Percentiles rank a stretch among this genome's conserved stretches.
Conservation (phyloP, 1,140 invertebrate species). For the Helicorthomorpha holstii region DNA sequence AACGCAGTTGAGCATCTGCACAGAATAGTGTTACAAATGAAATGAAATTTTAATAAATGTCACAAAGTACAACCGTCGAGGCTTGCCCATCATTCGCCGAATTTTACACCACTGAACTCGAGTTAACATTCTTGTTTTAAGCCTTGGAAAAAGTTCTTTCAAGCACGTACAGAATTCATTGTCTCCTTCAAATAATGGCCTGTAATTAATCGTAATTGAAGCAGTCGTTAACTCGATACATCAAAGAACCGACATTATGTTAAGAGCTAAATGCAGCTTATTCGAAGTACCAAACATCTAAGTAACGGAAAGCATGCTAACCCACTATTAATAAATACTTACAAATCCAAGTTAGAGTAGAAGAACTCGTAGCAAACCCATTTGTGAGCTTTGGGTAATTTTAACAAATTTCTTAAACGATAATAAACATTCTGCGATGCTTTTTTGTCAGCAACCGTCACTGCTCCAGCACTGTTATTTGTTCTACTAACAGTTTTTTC, state of each 20-base stretch:
- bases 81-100: slow-evolving; percentile 90
- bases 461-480: too few species aligned
- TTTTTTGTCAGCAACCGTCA: slow-evolving; percentile 32
- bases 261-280: too few species aligned
- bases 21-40: slow-evolving; percentile 3
- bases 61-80: slow-evolving; percentile 53
- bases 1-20: slow-evolving; percentile 46
- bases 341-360: slow-evolving; percentile 91
- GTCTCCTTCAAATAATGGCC: slow-evolving; percentile 81
- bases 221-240: too few species aligned
- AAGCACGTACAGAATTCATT: slow-evolving; percentile 94
- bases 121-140: slow-evolving; percentile 68
- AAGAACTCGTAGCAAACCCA: slow-evolving; percentile 99
- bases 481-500: neutral
- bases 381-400: slow-evolving; percentile 95
- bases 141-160: slow-evolving; percentile 81
- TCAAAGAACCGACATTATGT: too few species aligned
- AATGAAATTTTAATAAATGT: neutral
- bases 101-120: slow-evolving; percentile 92
- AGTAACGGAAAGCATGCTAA: too few species aligned
- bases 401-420: slow-evolving; percentile 83
- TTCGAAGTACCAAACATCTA: too few species aligned
- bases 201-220: slow-evolving; percentile 21
- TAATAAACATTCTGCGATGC: slow-evolving; percentile 75
- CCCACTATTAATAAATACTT: slow-evolving; percentile 19